Conservation (phyloP, 2,797 vertebrate species). For the Myoxocephalus aenaeus region DNA sequence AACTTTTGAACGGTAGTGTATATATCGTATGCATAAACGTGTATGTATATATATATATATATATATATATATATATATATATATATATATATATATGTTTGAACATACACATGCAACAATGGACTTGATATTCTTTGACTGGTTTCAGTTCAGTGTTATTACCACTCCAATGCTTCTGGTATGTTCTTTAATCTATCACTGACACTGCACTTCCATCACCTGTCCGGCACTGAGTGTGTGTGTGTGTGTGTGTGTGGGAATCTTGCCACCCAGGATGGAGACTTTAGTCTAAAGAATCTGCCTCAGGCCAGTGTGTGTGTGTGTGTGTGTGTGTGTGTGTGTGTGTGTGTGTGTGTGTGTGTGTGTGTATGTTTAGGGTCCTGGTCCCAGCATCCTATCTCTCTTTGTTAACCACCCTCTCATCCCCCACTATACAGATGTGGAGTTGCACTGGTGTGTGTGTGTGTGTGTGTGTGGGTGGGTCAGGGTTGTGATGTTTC, state of each 20-base stretch:
- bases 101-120: background rate
- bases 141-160: slow-evolving; percentile 44
- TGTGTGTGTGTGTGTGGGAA: slow-evolving; percentile 18
- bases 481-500: slow-evolving; percentile 61
- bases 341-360: slow-evolving; percentile 25
- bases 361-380: slow-evolving; percentile 47
- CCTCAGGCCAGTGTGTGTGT: slow-evolving; percentile 55
- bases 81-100: no score
- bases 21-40: no score
- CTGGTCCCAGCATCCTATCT: slow-evolving; percentile 59
- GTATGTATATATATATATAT: no score
- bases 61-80: no score
- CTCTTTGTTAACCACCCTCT: slow-evolving; percentile 61
- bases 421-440: slow-evolving; percentile 45
- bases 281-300: slow-evolving; percentile 60
- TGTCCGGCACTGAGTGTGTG: background rate
- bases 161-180: slow-evolving; percentile 45
- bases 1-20: no score
- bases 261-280: slow-evolving; percentile 75
- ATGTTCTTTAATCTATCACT: slow-evolving; percentile 60
- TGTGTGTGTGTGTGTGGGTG: slow-evolving; percentile 35
- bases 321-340: slow-evolving; percentile 34
- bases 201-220: slow-evolving; percentile 54
- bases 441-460: slow-evolving; percentile 8
- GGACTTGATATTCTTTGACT: slow-evolving; percentile 28